Base-by-base conservation (phyloP, 1,140 invertebrate genomes). In the Drosophila punjabiensis region DNA sequence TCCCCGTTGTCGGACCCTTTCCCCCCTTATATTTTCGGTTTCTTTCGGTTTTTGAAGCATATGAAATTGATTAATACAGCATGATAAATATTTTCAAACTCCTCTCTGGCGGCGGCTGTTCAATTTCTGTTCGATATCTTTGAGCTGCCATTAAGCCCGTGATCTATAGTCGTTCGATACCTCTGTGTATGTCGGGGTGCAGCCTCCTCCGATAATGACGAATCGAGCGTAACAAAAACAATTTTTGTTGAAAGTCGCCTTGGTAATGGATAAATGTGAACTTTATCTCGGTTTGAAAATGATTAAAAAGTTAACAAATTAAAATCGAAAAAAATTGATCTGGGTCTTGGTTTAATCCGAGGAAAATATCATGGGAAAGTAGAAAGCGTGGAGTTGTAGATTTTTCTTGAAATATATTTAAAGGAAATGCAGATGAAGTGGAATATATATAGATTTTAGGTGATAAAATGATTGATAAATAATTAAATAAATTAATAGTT, bases 31-130 rank as follows among this genome's bases (percentile, higher is more conserved):
- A 35, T 53, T 61, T 52, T 56, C 47, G 56, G 24, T 47, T 55
- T 50, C 52, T 28, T 60, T 56, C 48, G 50, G 41, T 30, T 58
- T 65, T 41, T 75, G 79, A 82, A 61, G 84, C 83, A 90, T 89
- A 86, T 90, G 68, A 89, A 89, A 86, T 90, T 90, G 86, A 90
- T 90, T 90, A 90, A 90, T 91, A 86, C 82, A 73, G 82, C 82
- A 82, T 90, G 86, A 90, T 90, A 91, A 90, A 90, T 90, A 86
- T 89, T 88, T 88, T 87, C 63, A 53, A 56, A 61, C 61, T 76
- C 81, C 50, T 60, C 48, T 69, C 55, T 48, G 80, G 64, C 71
- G 80, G 64, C 71, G 52, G 37, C 11, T 76, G 79, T 81, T 65
- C 55, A 68, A 65, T 71, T 75, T 70, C 62, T 65, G 24, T 56